phyloP scores from a whole-genome alignment of 2,888 invertebrate genomes.

The Trisateles emortualis region DNA sequence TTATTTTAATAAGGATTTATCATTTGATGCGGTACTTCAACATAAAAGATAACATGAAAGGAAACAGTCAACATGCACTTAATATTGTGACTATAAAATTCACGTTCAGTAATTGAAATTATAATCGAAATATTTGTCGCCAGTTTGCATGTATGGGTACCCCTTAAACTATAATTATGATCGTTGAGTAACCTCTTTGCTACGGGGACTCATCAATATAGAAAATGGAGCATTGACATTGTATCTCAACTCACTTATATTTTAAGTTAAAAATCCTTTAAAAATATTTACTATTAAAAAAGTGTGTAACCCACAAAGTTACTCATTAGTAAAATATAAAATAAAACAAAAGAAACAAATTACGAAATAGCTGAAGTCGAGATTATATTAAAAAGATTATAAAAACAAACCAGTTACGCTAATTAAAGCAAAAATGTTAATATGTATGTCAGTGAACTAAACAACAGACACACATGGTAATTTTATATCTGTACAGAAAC shows the following conservation, averaged over 20 bases:
- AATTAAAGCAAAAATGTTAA: constrained; percentile 44
- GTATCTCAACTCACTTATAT: too few relatives aligned
- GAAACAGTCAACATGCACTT: neutral
- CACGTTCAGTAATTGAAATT: too few relatives aligned
- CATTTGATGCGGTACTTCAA: neutral
- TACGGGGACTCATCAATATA: too few relatives aligned
- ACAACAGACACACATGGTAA: constrained; percentile 58
- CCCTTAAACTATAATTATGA: too few relatives aligned
- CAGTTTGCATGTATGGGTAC: too few relatives aligned
- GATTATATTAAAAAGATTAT: constrained; percentile 10
- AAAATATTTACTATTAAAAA: neutral
- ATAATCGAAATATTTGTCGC: too few relatives aligned
- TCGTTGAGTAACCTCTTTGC: too few relatives aligned
- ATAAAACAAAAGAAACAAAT: neutral
- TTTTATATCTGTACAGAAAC: constrained; percentile 52
- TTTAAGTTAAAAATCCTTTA: neutral
- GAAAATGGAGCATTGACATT: too few relatives aligned
- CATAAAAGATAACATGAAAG: neutral
- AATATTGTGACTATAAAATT: neutral
- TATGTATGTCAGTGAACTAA: constrained; percentile 65
- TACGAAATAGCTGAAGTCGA: neutral
- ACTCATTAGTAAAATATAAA: neutral
- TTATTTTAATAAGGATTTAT: neutral
- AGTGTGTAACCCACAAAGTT: neutral
- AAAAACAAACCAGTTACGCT: constrained; percentile 37